Evolutionary conservation across 2,113 vertebrate species (phyloP).

Genomic region (Macrotus californicus): DNA sequence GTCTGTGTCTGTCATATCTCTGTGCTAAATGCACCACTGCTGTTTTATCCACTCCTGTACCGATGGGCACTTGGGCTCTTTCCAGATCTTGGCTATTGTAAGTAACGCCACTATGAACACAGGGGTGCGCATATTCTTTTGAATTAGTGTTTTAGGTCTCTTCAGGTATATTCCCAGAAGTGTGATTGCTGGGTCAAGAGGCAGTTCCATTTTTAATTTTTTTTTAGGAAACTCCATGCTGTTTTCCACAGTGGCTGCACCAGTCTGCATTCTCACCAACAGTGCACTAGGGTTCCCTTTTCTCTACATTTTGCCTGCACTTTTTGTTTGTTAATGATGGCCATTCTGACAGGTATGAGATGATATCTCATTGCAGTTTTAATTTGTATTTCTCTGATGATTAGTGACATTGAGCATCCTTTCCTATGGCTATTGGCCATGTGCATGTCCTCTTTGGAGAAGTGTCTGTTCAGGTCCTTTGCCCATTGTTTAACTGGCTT

Average conservation of each 20-base stretch:
- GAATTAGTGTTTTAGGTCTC: background rate
- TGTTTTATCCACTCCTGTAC: background rate
- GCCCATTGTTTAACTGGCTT: background rate
- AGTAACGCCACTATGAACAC: background rate
- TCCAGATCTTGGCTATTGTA: background rate
- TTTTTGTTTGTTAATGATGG: background rate
- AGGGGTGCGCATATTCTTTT: background rate
- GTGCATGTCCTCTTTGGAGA: background rate
- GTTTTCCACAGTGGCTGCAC: background rate
- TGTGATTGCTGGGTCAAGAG: background rate
- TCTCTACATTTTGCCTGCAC: background rate
- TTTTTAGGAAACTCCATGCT: background rate
- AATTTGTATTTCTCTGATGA: background rate
- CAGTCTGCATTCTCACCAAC: background rate
- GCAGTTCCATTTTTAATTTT: background rate
- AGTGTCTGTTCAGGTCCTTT: background rate
- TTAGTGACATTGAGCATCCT: background rate
- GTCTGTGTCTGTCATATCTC: background rate
- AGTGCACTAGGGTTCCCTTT: background rate
- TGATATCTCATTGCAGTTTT: background rate
- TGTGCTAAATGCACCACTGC: background rate
- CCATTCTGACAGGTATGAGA: background rate
- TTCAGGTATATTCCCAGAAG: background rate
- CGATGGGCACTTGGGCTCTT: background rate
- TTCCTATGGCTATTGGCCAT: background rate